Conservation (phyloP, 2,797 vertebrate species). For the Microtus agrestis region DNA sequence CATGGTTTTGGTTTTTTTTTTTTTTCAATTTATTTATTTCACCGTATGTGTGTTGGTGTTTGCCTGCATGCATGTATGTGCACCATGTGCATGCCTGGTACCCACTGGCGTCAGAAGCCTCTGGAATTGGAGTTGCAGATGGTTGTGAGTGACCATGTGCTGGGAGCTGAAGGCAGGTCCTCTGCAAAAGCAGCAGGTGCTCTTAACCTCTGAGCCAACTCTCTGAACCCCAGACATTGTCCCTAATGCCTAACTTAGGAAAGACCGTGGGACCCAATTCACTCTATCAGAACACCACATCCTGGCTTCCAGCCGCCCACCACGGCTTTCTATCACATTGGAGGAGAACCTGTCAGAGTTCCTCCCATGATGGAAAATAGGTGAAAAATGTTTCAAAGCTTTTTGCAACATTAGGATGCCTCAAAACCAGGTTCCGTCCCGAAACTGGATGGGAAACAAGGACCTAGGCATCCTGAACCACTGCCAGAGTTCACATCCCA, state of each 20-base stretch:
- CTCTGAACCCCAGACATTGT: neutral
- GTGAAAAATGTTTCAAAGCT: neutral
- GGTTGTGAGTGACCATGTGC: too few species aligned
- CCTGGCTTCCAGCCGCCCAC: neutral
- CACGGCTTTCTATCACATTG: neutral
- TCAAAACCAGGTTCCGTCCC: neutral
- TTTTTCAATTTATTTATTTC: neutral
- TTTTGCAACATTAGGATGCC: neutral
- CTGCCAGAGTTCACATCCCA: too few species aligned
- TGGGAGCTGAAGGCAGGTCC: neutral
- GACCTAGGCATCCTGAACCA: neutral
- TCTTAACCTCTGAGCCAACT: neutral
- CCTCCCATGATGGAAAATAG: neutral
- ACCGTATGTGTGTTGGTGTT: neutral
- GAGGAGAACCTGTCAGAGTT: neutral
- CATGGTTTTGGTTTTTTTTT: too few species aligned
- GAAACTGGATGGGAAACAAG: neutral
- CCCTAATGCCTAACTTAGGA: neutral
- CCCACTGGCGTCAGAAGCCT: neutral
- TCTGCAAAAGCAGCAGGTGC: neutral
- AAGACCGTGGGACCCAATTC: neutral
- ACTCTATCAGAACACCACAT: accelerated
- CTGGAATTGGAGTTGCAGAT: neutral
- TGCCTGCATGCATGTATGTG: too few species aligned
- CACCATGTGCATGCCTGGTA: neutral